Evolutionary conservation across 2,113 vertebrate genomes (phyloP).

Genomic region (Mesembrinibis cayennensis): DNA sequence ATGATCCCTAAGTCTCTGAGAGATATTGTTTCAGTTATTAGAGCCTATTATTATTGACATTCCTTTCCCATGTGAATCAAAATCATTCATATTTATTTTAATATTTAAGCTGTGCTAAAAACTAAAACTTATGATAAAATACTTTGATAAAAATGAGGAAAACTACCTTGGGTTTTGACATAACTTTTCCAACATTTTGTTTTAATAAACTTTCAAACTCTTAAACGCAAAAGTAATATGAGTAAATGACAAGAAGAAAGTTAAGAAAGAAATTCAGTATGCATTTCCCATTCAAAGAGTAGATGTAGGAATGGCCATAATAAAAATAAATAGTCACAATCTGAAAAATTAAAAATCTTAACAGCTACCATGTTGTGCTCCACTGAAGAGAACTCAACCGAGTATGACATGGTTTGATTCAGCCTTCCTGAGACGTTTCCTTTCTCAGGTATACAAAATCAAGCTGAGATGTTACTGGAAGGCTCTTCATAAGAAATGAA

Average conservation of each 20-base stretch:
- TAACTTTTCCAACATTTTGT: neutral
- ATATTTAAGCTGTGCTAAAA: neutral
- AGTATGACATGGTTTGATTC: neutral
- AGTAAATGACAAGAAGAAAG: neutral
- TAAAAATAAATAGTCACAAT: neutral
- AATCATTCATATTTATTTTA: slow-evolving; percentile 9
- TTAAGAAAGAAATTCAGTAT: neutral
- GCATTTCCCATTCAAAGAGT: neutral
- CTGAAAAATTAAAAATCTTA: neutral
- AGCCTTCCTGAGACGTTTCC: neutral
- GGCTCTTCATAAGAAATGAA: neutral
- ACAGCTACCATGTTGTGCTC: neutral
- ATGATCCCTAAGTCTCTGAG: neutral
- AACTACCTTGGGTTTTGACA: neutral
- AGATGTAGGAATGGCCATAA: neutral
- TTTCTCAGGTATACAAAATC: neutral
- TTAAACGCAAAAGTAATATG: neutral
- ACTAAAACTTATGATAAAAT: neutral
- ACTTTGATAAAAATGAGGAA: neutral
- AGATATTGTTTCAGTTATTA: neutral
- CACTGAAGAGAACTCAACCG: neutral
- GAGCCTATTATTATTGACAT: neutral
- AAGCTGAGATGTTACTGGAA: neutral
- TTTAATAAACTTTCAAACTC: neutral
- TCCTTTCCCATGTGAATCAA: slow-evolving; percentile 27